Base-by-base conservation (phyloP, 2,888 invertebrate species). In the Desoria tigrina region DNA sequence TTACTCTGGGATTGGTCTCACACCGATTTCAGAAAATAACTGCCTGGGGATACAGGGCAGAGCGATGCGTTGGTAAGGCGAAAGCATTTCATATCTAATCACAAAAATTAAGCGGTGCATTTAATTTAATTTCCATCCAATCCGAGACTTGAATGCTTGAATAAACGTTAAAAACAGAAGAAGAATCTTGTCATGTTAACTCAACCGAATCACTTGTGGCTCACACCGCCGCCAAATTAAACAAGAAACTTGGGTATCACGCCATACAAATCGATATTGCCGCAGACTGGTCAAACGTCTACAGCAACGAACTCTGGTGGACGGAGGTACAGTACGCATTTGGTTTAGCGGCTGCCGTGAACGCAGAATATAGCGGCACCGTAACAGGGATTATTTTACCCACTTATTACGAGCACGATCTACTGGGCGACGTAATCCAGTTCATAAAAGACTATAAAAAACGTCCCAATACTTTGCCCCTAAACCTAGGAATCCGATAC, bases 321-420 rank as follows among this genome's bases (percentile, higher is more conserved):
- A 45, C 16, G n/a, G 3, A 18, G 14, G 7, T 11, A 55, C 28
- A 28, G 18, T 7, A 21, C 6, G 23, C 3, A 7, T 4, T 6
- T 6, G 51, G 23, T 18, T 55, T 55, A 4, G 9, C 3, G 3
- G 55, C 7, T 2, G 16, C 55, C 9, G 18, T 18, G 9, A 18
- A 42, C 37, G 39, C 57, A 3, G 4, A 21, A 3, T 57, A 21
- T 24, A 4, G 6, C 4, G 42, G 42, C 6, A 39, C 57, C 7
- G 57, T 57, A 7, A 57, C 23, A 11, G 57, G 57, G 2, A 3
- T 57, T 3, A 42, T 42, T 42, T 21, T 57, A 3, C 3, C 42
- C 3, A 42, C 23, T 6, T 39, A 18, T 55, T 11, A 55, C 32
- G n/a, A n/a, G n/a, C n/a, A 27, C 28, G 6, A 6, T 24, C 23